Evolutionary conservation across 2,888 invertebrate species (phyloP).

Genomic region (Sericinus montela): DNA sequence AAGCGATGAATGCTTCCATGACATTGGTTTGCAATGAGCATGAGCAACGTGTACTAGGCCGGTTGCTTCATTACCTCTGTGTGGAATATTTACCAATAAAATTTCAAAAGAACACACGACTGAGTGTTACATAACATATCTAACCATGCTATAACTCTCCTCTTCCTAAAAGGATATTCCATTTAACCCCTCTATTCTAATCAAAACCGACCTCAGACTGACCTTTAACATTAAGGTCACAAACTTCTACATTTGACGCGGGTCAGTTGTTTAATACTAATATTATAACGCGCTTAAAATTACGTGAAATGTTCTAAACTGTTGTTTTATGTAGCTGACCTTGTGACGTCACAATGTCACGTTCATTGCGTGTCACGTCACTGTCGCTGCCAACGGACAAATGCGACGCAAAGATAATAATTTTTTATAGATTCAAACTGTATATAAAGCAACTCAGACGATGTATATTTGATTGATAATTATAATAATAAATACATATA

Average conservation of each 20-base stretch:
- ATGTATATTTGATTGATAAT: too few relatives aligned
- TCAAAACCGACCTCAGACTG: slow-evolving; percentile 43
- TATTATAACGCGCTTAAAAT: slow-evolving; percentile 27
- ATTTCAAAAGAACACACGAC: not conserved
- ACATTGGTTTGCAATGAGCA: slow-evolving; percentile 43
- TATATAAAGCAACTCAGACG: not conserved
- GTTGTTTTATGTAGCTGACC: slow-evolving; percentile 23
- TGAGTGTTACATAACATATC: slow-evolving; percentile 3
- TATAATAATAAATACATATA: too few relatives aligned
- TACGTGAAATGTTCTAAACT: slow-evolving; percentile 7
- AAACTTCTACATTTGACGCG: slow-evolving; percentile 31
- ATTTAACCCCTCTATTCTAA: slow-evolving; percentile 34
- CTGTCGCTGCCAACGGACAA: slow-evolving; percentile 1
- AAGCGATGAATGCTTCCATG: slow-evolving; percentile 47
- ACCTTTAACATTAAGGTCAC: slow-evolving; percentile 44
- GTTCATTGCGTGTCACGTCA: slow-evolving; percentile 33
- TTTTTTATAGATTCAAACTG: not conserved
- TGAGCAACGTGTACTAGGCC: slow-evolving; percentile 30
- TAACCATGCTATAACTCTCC: slow-evolving; percentile 3
- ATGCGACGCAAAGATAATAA: not conserved
- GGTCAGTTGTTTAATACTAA: slow-evolving; percentile 23
- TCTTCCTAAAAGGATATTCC: slow-evolving; percentile 24
- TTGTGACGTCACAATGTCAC: slow-evolving; percentile 29
- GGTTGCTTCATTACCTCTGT: slow-evolving; percentile 18
- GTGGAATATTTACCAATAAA: slow-evolving; percentile 5